Evolutionary conservation across 2,113 vertebrate genomes (phyloP).

Genomic region (Peromyscus leucopus): DNA sequence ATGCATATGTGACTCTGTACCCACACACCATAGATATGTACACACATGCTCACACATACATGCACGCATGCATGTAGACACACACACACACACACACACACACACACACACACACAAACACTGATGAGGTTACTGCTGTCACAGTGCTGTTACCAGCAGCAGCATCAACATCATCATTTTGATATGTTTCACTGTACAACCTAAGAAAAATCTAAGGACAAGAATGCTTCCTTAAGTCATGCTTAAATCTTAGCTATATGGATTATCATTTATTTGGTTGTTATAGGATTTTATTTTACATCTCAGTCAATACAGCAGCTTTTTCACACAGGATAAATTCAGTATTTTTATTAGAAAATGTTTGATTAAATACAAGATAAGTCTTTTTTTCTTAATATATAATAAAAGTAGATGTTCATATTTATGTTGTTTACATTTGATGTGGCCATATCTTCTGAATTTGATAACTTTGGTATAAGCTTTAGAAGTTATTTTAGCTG

Average conservation of each 20-base stretch:
- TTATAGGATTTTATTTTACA: neutral
- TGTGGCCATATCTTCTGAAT: neutral
- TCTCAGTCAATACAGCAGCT: neutral
- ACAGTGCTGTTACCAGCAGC: neutral
- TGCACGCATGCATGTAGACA: too few relatives aligned
- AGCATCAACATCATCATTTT: neutral
- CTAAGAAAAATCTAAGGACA: neutral
- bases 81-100: neutral
- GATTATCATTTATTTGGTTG: neutral
- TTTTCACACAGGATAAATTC: neutral
- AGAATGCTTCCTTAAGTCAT: neutral
- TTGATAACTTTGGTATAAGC: neutral
- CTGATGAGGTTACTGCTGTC: neutral
- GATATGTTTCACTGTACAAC: neutral
- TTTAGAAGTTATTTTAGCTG: neutral
- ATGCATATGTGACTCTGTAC: neutral
- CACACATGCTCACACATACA: too few relatives aligned
- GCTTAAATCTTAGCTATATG: neutral
- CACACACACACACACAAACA: neutral
- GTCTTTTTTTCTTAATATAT: neutral
- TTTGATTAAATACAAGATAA: neutral
- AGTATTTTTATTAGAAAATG: neutral
- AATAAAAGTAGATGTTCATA: neutral
- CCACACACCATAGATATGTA: neutral
- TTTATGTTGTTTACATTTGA: neutral